phyloP scores from a whole-genome alignment of 2,888 invertebrate genomes.

The Caenorhabditis uteleia region DNA sequence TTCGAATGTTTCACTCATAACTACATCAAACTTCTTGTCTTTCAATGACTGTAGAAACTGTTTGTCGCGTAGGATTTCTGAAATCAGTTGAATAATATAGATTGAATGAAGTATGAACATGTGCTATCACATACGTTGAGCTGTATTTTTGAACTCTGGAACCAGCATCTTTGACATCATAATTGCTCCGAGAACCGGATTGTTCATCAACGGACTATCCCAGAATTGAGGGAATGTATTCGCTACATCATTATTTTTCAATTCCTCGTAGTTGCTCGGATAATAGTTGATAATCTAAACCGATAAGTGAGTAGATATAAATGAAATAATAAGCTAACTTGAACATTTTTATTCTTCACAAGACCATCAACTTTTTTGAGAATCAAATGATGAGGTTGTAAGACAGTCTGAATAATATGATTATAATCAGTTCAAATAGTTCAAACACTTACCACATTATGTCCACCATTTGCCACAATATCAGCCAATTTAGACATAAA shows the following conservation, averaged over 20 bases:
- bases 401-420: constrained; percentile 15
- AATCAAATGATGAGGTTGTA: constrained; percentile 16
- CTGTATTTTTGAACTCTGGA: too few relatives aligned
- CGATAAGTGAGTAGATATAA: too few relatives aligned
- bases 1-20: constrained; percentile 25
- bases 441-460: constrained; percentile 18
- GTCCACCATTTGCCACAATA: constrained; percentile 18
- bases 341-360: constrained; percentile 13
- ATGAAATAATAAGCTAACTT: too few relatives aligned
- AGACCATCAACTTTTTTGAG: constrained; percentile 13
- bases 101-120: too few relatives aligned
- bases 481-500: constrained; percentile 15
- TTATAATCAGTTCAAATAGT: too few relatives aligned
- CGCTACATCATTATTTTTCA: constrained; percentile 16
- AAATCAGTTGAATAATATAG: too few relatives aligned
- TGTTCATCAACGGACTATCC: constrained; percentile 10
- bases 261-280: constrained; percentile 18
- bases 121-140: too few relatives aligned
- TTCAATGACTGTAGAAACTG: constrained; percentile 7
- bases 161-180: too few relatives aligned
- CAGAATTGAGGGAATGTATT: constrained; percentile 17
- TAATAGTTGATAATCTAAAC: constrained; percentile 20
- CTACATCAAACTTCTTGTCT: constrained; percentile 10
- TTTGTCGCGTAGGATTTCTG: constrained; percentile 18
- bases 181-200: constrained; percentile 14